phyloP scores from a whole-genome alignment of 1,140 invertebrate species.

The Plodia interpunctella region DNA sequence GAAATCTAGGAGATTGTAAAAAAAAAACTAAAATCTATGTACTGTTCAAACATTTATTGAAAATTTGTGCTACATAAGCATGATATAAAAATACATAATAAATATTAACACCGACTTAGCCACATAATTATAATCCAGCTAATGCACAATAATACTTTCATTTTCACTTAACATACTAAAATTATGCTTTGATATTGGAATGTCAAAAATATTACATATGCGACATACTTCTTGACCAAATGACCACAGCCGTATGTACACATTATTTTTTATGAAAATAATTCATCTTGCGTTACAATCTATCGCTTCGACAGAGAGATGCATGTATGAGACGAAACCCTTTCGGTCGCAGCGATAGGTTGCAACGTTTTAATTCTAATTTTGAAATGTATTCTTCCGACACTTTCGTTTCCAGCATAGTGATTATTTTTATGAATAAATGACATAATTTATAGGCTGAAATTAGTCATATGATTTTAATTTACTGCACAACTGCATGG shows the following conservation, averaged over 20 bases:
- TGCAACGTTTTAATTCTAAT: no score
- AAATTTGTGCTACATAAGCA: conserved; percentile 74
- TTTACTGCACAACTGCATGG: background rate
- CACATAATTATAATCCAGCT: conserved; percentile 54
- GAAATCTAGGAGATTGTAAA: conserved; percentile 10
- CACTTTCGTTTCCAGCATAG: no score
- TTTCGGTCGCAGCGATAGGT: no score
- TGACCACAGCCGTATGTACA: no score
- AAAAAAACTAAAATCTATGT: conserved; percentile 20
- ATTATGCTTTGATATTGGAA: conserved; percentile 51
- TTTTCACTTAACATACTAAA: conserved; percentile 52
- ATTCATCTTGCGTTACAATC: no score
- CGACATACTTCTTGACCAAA: background rate
- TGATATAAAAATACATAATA: conserved; percentile 75
- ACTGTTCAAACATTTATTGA: conserved; percentile 70
- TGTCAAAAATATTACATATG: conserved; percentile 27
- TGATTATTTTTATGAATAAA: no score
- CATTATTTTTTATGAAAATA: no score
- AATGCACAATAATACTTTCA: conserved; percentile 70
- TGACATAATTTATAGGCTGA: no score
- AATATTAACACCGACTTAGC: conserved; percentile 71
- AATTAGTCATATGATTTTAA: no score
- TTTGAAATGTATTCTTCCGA: no score
- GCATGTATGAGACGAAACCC: no score
- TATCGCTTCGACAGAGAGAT: no score